A percentile compares a stretch with the other conserved stretches of the same genome.
These are phyloP conservation scores for Neodiprion virginianus DNA, from an alignment of 1,140 invertebrate genomes.

Conservation along the genomic window DNA sequence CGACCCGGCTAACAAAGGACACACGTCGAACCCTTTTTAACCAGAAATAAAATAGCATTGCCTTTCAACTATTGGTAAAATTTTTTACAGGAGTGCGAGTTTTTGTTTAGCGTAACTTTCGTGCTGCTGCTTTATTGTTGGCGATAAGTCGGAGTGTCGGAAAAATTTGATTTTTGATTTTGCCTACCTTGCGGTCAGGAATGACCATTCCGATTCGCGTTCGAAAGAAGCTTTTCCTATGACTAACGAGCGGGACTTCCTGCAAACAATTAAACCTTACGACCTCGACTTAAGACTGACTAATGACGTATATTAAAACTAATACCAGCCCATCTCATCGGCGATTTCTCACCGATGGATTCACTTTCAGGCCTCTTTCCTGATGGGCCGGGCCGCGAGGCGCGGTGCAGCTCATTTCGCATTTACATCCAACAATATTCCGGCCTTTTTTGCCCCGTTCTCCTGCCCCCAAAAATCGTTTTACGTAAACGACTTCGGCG, in stretches of 20 bases:
- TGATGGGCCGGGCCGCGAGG: background rate
- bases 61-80: background rate
- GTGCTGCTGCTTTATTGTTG: too few relatives aligned
- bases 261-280: slow-evolving; percentile 1
- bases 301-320: slow-evolving; percentile 6
- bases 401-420: background rate
- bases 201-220: too few relatives aligned
- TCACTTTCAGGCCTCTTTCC: background rate
- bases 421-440: too few relatives aligned
- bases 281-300: slow-evolving; percentile 4
- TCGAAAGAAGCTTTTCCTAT: background rate
- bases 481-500: too few relatives aligned
- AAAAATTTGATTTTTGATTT: too few relatives aligned
- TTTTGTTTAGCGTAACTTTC: too few relatives aligned
- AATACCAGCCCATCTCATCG: slow-evolving; percentile 1
- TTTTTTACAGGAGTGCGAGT: background rate
- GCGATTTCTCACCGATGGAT: background rate
- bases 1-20: background rate
- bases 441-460: too few relatives aligned
- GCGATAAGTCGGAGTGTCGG: too few relatives aligned
- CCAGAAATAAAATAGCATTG: background rate
- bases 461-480: too few relatives aligned
- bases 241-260: background rate
- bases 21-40: background rate
- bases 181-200: too few relatives aligned